Evolutionary conservation across 2,888 invertebrate species (phyloP).

Genomic region (Drosophila recens): DNA sequence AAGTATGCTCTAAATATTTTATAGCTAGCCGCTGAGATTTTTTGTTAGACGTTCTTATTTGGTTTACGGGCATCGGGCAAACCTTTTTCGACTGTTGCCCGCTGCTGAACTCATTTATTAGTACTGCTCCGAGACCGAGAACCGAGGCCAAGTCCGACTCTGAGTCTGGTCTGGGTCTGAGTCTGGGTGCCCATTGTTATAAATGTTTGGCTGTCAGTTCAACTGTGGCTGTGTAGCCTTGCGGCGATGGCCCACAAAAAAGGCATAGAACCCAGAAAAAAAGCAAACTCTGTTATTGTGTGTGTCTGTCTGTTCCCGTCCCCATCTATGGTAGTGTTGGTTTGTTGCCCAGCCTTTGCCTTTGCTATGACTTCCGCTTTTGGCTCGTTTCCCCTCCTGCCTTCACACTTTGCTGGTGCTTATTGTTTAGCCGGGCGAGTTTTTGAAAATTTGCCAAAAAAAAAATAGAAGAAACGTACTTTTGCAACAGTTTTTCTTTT

Average conservation of each 20-base stretch:
- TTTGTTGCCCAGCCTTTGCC: constrained; percentile 45
- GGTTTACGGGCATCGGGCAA: constrained; percentile 49
- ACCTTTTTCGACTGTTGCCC: constrained; percentile 56
- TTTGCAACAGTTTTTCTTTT: constrained; percentile 56
- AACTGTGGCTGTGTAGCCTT: constrained; percentile 60
- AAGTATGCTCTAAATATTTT: constrained; percentile 71
- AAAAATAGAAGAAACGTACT: constrained; percentile 12
- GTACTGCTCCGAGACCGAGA: constrained; percentile 61
- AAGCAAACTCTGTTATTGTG: constrained; percentile 37
- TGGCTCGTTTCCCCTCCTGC: constrained; percentile 13
- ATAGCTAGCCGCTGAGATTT: constrained; percentile 64
- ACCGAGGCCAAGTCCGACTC: constrained; percentile 24
- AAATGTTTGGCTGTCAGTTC: constrained; percentile 74
- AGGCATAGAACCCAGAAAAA: constrained; percentile 3
- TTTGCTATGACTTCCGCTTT: constrained; percentile 61
- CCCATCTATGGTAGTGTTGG: constrained; percentile 33
- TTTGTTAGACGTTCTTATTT: constrained; percentile 49
- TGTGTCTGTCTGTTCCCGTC: constrained; percentile 31
- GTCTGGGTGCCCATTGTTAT: constrained; percentile 60
- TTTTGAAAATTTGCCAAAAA: constrained; percentile 74
- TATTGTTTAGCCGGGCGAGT: constrained; percentile 60
- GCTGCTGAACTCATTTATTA: constrained; percentile 76
- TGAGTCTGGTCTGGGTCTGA: constrained; percentile 1
- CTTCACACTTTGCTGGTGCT: constrained; percentile 41
- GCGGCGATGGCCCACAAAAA: constrained; percentile 60